These are phyloP conservation scores for Eptatretus burgeri DNA, from an alignment of 2,113 vertebrate species.

Conservation along the genomic window DNA sequence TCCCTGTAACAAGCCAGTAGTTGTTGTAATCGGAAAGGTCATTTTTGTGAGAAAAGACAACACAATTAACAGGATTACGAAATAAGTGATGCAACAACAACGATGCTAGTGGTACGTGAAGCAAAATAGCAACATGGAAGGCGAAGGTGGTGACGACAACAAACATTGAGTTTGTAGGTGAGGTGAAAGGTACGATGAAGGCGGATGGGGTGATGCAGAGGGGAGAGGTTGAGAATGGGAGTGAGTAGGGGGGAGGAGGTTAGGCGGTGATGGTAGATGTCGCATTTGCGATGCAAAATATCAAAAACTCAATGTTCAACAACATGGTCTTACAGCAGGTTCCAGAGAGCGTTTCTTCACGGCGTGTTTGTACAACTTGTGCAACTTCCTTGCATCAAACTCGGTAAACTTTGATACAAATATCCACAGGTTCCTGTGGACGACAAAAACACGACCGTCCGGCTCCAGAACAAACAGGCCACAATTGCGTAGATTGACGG, in stretches of 20 bases:
- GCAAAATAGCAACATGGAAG: neutral
- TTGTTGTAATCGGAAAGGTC: too few species aligned
- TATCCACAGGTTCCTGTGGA: conserved; percentile 73
- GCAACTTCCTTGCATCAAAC: conserved; percentile 76
- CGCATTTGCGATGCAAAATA: neutral
- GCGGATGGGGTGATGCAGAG: neutral
- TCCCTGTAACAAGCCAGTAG: too few species aligned
- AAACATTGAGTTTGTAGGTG: neutral
- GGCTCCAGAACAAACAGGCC: neutral
- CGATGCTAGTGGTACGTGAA: neutral
- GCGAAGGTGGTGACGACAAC: neutral
- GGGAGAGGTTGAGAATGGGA: neutral
- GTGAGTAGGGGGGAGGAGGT: neutral
- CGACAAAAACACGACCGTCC: neutral
- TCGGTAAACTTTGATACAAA: conserved; percentile 98
- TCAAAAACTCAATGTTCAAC: neutral
- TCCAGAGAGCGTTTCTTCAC: conserved; percentile 81
- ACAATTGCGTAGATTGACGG: neutral
- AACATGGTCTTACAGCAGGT: conserved; percentile 33
- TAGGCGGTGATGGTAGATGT: neutral
- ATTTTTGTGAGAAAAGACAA: neutral
- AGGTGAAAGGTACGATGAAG: neutral
- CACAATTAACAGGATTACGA: neutral
- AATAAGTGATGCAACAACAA: neutral
- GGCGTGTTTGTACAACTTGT: conserved; percentile 95